Evolutionary conservation across 30 jellyfish, hydroid and myxozoan species (phyloP).

Genomic region (Aurelia sp.): DNA sequence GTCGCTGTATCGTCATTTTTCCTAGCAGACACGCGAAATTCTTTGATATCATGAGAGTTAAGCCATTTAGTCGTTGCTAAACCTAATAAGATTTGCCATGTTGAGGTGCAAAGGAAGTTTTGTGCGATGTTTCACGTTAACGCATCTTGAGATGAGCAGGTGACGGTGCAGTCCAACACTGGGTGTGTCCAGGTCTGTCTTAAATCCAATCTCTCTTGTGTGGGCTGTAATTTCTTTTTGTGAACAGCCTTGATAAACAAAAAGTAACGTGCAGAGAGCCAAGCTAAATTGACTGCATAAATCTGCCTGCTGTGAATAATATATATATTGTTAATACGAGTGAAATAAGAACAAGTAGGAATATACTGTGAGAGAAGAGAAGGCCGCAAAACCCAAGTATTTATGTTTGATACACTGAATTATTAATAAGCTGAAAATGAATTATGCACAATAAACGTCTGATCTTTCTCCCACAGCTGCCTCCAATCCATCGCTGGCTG

Average conservation of each 20-base stretch:
- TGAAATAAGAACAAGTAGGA: not conserved
- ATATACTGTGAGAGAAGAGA: not conserved
- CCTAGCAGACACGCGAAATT: too few relatives aligned
- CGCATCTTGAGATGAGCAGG: not conserved
- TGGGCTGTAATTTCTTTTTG: too few relatives aligned
- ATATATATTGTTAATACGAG: conserved; percentile 20
- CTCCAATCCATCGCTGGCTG: conserved; percentile 63
- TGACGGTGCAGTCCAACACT: not conserved
- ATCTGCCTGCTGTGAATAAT: conserved; percentile 1
- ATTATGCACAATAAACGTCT: conserved; percentile 77
- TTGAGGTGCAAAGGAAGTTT: too few relatives aligned
- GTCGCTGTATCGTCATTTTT: too few relatives aligned
- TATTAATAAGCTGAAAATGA: conserved; percentile 72
- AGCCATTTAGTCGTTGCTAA: too few relatives aligned
- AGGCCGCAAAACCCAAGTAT: not conserved
- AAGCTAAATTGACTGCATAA: not conserved
- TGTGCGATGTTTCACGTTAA: too few relatives aligned
- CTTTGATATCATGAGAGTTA: too few relatives aligned
- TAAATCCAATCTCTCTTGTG: too few relatives aligned
- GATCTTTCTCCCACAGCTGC: conserved; percentile 81
- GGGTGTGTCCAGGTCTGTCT: not conserved
- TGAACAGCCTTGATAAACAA: not conserved
- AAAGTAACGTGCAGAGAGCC: not conserved
- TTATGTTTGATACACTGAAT: conserved; percentile 42
- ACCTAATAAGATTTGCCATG: too few relatives aligned